phyloP scores from a whole-genome alignment of 2,888 invertebrate species.

The Polydrusus pterygomalis region DNA sequence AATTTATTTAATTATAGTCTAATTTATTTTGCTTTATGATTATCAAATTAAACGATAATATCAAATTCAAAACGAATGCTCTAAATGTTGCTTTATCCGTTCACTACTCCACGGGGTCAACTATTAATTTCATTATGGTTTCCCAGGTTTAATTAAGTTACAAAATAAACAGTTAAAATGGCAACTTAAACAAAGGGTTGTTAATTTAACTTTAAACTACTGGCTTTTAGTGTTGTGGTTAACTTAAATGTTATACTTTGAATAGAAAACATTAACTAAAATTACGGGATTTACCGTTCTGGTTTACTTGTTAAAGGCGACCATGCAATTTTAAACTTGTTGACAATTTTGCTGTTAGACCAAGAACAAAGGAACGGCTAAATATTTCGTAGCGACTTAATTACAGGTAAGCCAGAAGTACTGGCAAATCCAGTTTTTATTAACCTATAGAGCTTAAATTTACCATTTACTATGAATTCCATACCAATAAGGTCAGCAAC shows the following conservation, averaged over 20 bases:
- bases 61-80: background rate
- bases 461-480: no score
- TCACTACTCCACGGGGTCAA: background rate
- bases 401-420: no score
- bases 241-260: background rate
- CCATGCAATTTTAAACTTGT: background rate
- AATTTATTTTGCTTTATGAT: background rate
- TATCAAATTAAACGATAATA: background rate
- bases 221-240: constrained; percentile 14
- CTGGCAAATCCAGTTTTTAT: no score
- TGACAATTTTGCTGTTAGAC: background rate
- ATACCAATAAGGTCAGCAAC: no score
- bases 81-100: background rate
- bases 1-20: no score
- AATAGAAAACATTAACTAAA: constrained; percentile 2
- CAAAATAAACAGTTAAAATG: constrained; percentile 8
- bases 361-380: no score
- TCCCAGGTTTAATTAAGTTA: constrained; percentile 8
- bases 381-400: no score
- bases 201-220: constrained; percentile 17
- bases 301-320: background rate
- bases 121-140: constrained; percentile 5
- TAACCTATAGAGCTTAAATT: no score
- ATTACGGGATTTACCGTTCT: background rate
- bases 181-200: constrained; percentile 9